Conservation (phyloP, 2,797 vertebrate genomes). For the Cichlasoma orientale region DNA sequence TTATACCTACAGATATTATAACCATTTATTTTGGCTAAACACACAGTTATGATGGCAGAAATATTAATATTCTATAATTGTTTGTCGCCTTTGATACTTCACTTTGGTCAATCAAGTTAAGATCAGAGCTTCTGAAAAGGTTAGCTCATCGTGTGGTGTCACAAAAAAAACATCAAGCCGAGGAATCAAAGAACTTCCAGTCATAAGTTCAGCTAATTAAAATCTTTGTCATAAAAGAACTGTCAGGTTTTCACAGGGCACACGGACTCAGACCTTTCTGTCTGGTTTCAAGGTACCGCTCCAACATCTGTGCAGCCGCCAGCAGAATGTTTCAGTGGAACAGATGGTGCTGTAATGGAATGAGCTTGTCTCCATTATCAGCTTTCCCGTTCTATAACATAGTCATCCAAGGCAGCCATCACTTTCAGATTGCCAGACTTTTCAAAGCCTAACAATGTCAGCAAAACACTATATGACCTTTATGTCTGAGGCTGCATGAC, state of each 20-base stretch:
- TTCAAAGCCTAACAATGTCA: slow-evolving; percentile 36
- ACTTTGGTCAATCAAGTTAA: slow-evolving; percentile 21
- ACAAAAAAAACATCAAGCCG: not conserved
- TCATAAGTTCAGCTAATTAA: slow-evolving; percentile 52
- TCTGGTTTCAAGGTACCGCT: slow-evolving; percentile 59
- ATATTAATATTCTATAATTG: not conserved
- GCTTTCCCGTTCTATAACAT: slow-evolving; percentile 56
- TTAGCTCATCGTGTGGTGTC: not conserved
- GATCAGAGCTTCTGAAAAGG: slow-evolving; percentile 6
- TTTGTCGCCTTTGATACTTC: not conserved
- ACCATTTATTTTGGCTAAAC: slow-evolving; percentile 4
- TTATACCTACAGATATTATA: not conserved
- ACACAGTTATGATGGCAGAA: not conserved
- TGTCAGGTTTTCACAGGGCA: slow-evolving; percentile 47
- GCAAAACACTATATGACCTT: slow-evolving; percentile 36
- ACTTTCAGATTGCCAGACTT: slow-evolving; percentile 50
- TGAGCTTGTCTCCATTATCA: slow-evolving; percentile 78
- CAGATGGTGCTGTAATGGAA: slow-evolving; percentile 79
- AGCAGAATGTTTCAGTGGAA: slow-evolving; percentile 59
- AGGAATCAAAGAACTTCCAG: slow-evolving; percentile 25
- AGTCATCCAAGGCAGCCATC: slow-evolving; percentile 57
- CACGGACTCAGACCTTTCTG: slow-evolving; percentile 49
- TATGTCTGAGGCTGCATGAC: slow-evolving; percentile 17
- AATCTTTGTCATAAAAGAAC: slow-evolving; percentile 54
- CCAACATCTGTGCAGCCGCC: slow-evolving; percentile 73